Evolutionary conservation across 2,888 invertebrate genomes (phyloP), one percentile per base, ranked within the genome.

Genomic region (Diarsia dahlii): DNA sequence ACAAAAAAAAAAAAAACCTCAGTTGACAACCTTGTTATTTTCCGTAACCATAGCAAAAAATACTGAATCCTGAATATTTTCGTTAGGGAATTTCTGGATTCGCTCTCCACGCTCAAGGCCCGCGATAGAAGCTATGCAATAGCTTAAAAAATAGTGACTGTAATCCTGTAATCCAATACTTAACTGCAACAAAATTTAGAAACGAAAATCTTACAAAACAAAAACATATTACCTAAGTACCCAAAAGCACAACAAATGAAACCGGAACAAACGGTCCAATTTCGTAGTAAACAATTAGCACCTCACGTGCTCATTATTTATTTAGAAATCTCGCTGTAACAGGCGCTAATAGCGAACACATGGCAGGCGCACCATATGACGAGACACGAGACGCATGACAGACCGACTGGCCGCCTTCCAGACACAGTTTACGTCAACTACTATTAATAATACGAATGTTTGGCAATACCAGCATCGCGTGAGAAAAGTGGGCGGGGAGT

Each of bases 371-470:
- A 39, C 8, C 39, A 39, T 5, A 39, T 39, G 39, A 39, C 70
- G 60, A 62, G 84, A 76, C 82, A 39, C 70, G 60, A 62, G 84
- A 76, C 82, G 81, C 50, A 76, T 81, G 89, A 79, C 80, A 76
- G 75, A 72, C 70, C 75, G 84, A 89, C 93, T 94, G 94, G 94
- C 94, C 78, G 64, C 68, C 82, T 84, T 93, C 94, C 94, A 94
- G 89, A 84, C 86, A 74, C 69, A 76, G 81, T 91, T 91, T 92
- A 91, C 94, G 94, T 95, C 94, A 94, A 89, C 85, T 83, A 80
- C 85, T 93, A 94, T 92, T 92, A 93, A 94, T 94, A 92, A 80
- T 90, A 80, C 75, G 75, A 90, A 89, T 91, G 91, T 93, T 94
- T 94, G 93, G 92, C 94, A 93, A 91, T 91, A 91, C 84, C 52